Conservation (phyloP, 2,888 invertebrate genomes). For the Eupeodes luniger region DNA sequence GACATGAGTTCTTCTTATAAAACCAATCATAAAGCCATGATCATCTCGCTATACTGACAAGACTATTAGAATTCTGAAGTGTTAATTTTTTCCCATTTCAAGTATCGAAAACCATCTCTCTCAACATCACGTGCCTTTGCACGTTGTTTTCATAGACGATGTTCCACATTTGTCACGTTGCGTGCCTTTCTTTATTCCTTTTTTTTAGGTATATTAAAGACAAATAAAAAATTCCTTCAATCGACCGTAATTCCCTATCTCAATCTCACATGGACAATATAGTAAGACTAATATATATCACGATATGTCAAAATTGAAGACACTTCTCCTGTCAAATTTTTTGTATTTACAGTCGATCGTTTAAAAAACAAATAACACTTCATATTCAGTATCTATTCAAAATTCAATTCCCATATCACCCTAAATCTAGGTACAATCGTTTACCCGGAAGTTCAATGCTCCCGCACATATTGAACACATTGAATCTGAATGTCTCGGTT, state of each 20-base stretch:
- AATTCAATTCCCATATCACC: not conserved
- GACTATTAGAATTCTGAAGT: not conserved
- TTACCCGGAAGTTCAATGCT: slow-evolving; percentile 29
- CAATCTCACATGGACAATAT: not conserved
- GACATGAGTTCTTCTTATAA: too few relatives aligned
- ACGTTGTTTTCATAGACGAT: not conserved
- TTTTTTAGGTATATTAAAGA: not conserved
- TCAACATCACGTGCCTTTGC: not conserved
- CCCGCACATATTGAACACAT: slow-evolving; percentile 36
- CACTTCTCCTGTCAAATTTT: slow-evolving; percentile 9
- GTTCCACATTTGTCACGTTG: slow-evolving; percentile 19
- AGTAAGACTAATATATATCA: slow-evolving; percentile 22
- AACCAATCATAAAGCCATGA: not conserved
- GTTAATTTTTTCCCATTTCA: not conserved
- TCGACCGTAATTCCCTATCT: slow-evolving; percentile 10
- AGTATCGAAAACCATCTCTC: not conserved
- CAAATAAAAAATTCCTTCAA: not conserved
- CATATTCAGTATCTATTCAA: not conserved
- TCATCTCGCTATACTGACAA: not conserved
- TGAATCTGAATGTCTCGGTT: slow-evolving; percentile 27
- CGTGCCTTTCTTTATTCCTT: not conserved
- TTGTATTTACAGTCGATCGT: not conserved
- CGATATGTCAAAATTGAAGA: slow-evolving; percentile 3
- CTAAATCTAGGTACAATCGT: not conserved
- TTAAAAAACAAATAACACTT: slow-evolving; percentile 32